Conservation (phyloP, 2,888 invertebrate species). For the Cosmorhoe ocellata region DNA sequence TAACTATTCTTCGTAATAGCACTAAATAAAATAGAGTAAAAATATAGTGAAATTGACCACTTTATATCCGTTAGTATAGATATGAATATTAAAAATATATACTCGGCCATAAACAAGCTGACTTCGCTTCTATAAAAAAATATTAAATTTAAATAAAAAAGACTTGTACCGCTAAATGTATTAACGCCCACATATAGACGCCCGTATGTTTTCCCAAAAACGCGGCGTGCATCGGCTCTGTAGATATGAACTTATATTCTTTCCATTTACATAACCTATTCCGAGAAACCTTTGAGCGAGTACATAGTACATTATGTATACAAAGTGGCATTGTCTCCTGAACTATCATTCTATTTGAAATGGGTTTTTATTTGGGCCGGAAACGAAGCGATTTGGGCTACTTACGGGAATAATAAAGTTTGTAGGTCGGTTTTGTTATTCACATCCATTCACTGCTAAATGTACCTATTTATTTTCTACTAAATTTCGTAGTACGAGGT, state of each 20-base stretch:
- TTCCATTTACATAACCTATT: conserved; percentile 69
- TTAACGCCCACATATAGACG: conserved; percentile 1
- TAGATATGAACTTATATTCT: conserved; percentile 67
- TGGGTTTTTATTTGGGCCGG: conserved; percentile 3
- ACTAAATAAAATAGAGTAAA: no score
- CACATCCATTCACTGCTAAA: no score
- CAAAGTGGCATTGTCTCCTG: conserved; percentile 29
- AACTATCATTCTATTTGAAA: conserved; percentile 20
- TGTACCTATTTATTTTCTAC: no score
- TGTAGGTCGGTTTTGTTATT: no score
- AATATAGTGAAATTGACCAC: no score
- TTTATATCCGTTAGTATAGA: no score
- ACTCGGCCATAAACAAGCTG: no score
- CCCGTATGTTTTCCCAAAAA: conserved; percentile 47
- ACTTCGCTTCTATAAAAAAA: no score
- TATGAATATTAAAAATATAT: no score
- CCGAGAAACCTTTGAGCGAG: conserved; percentile 56
- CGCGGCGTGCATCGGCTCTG: conserved; percentile 55
- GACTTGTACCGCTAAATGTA: background rate
- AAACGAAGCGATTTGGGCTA: conserved; percentile 11
- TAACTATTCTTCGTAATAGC: no score
- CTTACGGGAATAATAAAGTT: background rate
- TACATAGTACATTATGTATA: conserved; percentile 31
- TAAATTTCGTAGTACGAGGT: no score
- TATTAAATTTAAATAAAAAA: no score